These are phyloP conservation scores for Corticium candelabrum DNA, from an alignment of 37 sponge, comb jelly and placozoan genomes.

Conservation along the genomic window DNA sequence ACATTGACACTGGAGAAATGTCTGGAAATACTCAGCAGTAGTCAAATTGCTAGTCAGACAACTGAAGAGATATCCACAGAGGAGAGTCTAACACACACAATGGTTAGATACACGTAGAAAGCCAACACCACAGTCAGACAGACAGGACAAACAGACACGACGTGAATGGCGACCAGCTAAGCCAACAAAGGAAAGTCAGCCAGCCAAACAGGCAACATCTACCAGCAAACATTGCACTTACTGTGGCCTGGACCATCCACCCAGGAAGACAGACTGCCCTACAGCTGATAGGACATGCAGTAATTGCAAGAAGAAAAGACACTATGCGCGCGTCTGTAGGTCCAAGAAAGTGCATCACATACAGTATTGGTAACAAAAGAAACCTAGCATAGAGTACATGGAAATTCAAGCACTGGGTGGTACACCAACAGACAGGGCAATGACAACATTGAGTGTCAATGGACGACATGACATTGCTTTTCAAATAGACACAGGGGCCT, in stretches of 20 bases:
- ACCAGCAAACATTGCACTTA: neutral
- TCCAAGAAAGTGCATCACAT: neutral
- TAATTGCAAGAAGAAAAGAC: slow-evolving; percentile 5
- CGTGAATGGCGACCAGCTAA: too few relatives aligned
- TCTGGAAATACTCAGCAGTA: neutral
- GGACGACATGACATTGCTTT: neutral
- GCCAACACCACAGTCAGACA: too few relatives aligned
- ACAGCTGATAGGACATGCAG: slow-evolving; percentile 3
- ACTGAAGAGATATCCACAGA: neutral
- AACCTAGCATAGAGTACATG: neutral
- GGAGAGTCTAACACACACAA: too few relatives aligned
- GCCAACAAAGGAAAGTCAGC: too few relatives aligned
- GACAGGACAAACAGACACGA: too few relatives aligned
- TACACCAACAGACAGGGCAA: neutral
- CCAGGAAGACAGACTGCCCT: neutral
- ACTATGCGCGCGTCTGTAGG: slow-evolving; percentile 2
- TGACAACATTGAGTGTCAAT: neutral
- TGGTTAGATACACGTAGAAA: too few relatives aligned
- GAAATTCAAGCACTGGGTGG: neutral
- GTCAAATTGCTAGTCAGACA: neutral
- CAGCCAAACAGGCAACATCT: neutral
- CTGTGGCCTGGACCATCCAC: neutral
- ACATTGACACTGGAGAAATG: neutral
- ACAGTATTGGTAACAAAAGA: neutral
- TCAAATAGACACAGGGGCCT: neutral